Conservation (phyloP, 2,113 vertebrate species). For the Monarcha castaneiventris region DNA sequence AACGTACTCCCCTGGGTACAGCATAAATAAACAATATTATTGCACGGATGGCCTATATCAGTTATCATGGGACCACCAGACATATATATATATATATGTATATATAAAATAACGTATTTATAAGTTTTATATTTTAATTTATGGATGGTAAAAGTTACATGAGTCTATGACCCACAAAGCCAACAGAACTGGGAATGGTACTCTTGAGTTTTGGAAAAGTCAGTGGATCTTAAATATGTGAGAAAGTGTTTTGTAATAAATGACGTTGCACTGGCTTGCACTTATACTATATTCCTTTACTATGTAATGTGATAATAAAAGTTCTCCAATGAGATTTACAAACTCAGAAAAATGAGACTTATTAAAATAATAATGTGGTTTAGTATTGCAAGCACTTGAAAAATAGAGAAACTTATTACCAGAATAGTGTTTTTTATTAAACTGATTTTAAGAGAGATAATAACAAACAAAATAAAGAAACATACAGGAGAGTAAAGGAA, state of each 20-base stretch:
- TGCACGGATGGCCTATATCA: not conserved
- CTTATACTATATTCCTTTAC: not conserved
- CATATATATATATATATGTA: no score
- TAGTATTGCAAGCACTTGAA: not conserved
- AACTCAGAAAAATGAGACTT: not conserved
- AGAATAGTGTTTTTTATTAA: not conserved
- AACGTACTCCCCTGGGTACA: not conserved
- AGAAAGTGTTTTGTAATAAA: not conserved
- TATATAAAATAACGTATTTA: no score
- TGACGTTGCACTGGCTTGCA: rapidly evolving
- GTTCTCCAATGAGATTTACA: not conserved
- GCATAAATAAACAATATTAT: not conserved
- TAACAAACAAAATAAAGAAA: not conserved
- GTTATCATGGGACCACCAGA: not conserved
- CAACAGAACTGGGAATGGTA: not conserved
- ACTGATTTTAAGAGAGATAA: not conserved
- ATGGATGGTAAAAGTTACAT: not conserved
- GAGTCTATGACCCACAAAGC: not conserved
- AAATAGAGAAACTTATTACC: not conserved
- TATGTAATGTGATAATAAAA: not conserved
- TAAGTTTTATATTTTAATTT: not conserved
- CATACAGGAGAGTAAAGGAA: not conserved
- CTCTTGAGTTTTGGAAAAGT: not conserved
- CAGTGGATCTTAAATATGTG: not conserved
- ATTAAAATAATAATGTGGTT: not conserved